phyloP scores from a whole-genome alignment of 2,113 vertebrate species.

The Hydropotes inermis region DNA sequence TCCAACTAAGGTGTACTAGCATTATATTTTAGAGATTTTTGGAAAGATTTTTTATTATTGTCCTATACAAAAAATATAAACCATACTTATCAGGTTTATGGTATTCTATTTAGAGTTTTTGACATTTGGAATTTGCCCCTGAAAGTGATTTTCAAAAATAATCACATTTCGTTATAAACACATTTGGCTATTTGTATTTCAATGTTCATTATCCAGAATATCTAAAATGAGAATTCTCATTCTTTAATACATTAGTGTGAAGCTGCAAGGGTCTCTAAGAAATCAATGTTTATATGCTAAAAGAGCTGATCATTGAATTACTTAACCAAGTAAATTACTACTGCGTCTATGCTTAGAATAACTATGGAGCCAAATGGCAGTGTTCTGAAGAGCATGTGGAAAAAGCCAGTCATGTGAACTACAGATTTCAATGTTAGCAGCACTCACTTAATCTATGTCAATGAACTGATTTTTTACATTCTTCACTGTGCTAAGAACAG shows the following conservation, averaged over 20 bases:
- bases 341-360: background rate
- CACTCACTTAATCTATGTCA: background rate
- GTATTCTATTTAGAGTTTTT: background rate
- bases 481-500: background rate
- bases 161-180: background rate
- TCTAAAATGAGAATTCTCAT: background rate
- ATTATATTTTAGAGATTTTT: background rate
- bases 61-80: background rate
- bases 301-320: background rate
- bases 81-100: background rate
- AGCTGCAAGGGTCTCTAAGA: background rate
- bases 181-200: background rate
- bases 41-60: background rate
- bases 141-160: conserved; percentile 3
- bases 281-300: background rate
- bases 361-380: background rate
- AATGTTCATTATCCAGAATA: background rate
- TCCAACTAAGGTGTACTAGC: too few species aligned
- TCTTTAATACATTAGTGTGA: background rate
- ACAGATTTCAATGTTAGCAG: background rate
- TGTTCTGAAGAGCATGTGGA: background rate
- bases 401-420: background rate
- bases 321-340: background rate
- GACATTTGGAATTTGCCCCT: background rate
- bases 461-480: background rate